phyloP scores from a whole-genome alignment of 1,140 invertebrate genomes.

The Neomicropteryx cornuta region DNA sequence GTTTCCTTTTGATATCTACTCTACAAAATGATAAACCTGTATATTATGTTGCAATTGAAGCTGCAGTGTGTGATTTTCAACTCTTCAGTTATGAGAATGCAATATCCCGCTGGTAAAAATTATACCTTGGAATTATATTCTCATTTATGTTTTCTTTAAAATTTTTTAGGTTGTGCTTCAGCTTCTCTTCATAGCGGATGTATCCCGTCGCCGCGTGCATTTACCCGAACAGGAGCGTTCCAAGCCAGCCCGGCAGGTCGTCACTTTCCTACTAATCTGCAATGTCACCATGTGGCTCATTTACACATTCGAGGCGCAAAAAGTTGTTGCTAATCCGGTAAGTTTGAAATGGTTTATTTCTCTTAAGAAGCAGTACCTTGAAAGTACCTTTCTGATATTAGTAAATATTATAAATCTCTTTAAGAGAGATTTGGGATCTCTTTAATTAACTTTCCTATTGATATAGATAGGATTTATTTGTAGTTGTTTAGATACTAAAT shows the following conservation, averaged over 20 bases:
- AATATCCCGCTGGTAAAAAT: too few species aligned
- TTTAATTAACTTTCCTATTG: too few species aligned
- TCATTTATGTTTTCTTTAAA: too few species aligned
- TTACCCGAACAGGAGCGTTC: constrained; percentile 82
- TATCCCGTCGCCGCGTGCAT: constrained; percentile 80
- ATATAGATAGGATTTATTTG: too few species aligned
- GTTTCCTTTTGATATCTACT: too few species aligned
- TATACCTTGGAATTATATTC: too few species aligned
- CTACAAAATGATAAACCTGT: too few species aligned
- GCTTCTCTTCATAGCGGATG: constrained; percentile 90
- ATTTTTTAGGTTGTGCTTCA: constrained; percentile 77
- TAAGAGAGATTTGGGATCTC: constrained; percentile 34
- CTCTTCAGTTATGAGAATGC: too few species aligned
- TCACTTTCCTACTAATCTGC: constrained; percentile 90
- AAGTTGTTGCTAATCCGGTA: constrained; percentile 82
- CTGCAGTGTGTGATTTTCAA: too few species aligned
- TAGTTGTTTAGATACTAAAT: too few species aligned
- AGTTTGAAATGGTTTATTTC: constrained; percentile 15
- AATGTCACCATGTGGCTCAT: constrained; percentile 94
- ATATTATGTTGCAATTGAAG: too few species aligned
- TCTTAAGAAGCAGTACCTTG: neutral
- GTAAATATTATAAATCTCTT: constrained; percentile 9
- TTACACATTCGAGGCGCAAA: constrained; percentile 92
- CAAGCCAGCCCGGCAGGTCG: constrained; percentile 89
- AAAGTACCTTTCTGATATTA: neutral